A percentile compares a stretch with the other conserved stretches of the same genome.
Evolutionary conservation across 2,888 invertebrate species (phyloP).

Genomic region (Leptopterna dolabrata): DNA sequence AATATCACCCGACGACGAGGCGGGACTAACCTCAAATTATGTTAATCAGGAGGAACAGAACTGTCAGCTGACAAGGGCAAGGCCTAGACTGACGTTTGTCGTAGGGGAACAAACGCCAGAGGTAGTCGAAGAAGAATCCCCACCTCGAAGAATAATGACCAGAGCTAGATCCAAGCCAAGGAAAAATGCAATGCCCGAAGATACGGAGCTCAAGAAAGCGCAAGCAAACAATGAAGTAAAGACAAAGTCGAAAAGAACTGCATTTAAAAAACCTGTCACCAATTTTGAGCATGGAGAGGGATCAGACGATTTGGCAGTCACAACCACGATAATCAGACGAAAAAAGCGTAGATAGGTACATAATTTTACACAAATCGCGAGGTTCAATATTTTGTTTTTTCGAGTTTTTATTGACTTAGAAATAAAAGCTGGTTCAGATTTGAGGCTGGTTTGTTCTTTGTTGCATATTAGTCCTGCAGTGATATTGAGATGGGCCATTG

Average conservation of each 20-base stretch:
- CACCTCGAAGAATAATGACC: not conserved
- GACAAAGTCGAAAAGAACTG: not conserved
- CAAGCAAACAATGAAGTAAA: not conserved
- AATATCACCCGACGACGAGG: no score
- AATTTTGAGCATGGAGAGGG: not conserved
- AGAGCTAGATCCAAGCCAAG: not conserved
- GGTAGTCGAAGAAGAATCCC: not conserved
- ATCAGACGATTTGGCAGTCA: not conserved
- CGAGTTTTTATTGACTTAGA: no score
- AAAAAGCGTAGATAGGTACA: not conserved
- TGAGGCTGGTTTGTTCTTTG: no score
- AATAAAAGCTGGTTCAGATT: no score
- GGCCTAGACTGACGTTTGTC: not conserved
- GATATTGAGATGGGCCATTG: no score
- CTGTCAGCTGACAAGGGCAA: no score
- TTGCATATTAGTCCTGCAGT: no score
- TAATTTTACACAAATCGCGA: no score
- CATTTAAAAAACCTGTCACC: not conserved
- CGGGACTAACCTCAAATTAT: no score
- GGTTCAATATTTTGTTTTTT: no score
- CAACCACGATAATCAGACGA: not conserved
- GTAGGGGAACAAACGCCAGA: not conserved
- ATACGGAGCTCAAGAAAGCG: not conserved
- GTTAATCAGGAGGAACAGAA: no score
- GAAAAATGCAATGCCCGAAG: not conserved